Percentiles rank a stretch among this genome's conserved stretches.
These are phyloP conservation scores for Amphipoea oculea DNA, from an alignment of 2,888 invertebrate genomes.

Conservation along the genomic window DNA sequence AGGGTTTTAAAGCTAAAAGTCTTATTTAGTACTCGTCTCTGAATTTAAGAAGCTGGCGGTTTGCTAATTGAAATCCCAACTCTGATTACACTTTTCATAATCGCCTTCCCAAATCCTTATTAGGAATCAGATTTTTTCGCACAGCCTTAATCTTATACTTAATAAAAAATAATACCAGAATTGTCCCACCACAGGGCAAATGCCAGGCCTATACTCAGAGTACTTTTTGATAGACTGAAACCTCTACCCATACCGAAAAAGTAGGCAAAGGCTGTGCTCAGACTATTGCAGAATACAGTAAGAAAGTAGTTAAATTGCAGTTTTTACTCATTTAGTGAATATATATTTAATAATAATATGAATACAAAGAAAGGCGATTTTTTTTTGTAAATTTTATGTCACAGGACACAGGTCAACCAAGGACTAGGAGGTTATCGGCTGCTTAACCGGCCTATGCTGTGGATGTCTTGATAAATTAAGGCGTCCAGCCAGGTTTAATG, in stretches of 20 bases:
- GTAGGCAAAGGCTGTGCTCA: background rate
- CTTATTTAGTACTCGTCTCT: background rate
- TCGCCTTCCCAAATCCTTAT: background rate
- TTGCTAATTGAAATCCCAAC: background rate
- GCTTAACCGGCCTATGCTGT: background rate
- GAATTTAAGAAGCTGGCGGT: background rate
- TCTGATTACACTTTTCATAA: background rate
- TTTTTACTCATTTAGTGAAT: background rate
- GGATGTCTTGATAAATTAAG: background rate
- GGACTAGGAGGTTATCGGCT: too few relatives aligned
- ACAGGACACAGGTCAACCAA: background rate
- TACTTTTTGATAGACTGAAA: too few relatives aligned
- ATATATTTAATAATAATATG: too few relatives aligned
- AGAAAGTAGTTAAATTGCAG: background rate
- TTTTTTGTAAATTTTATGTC: too few relatives aligned
- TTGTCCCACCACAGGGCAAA: background rate
- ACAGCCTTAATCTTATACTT: background rate
- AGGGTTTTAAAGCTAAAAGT: background rate
- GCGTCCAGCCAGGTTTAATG: too few relatives aligned
- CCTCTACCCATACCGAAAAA: background rate
- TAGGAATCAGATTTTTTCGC: background rate
- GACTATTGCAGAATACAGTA: background rate
- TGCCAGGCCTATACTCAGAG: too few relatives aligned
- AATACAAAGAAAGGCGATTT: background rate
- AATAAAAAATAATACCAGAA: background rate